Evolutionary conservation across 2,888 invertebrate genomes (phyloP).

Genomic region (Cataglyphis cursor): DNA sequence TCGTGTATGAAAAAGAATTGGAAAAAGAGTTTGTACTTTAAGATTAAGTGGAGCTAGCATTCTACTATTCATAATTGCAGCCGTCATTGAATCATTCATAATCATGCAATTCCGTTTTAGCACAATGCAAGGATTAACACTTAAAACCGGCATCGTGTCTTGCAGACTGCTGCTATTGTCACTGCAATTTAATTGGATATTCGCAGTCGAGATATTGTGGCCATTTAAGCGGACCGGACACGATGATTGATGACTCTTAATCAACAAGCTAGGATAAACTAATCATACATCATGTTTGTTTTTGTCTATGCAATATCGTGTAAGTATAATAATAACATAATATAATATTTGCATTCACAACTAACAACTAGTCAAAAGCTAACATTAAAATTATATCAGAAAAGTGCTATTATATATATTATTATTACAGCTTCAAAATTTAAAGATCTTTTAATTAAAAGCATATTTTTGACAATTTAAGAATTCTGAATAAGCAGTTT

Average conservation of each 20-base stretch:
- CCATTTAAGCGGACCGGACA: not conserved
- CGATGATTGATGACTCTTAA: conserved; percentile 30
- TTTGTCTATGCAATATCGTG: not conserved
- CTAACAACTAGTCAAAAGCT: not conserved
- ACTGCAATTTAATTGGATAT: conserved; percentile 39
- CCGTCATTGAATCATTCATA: conserved; percentile 44
- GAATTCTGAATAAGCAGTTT: not conserved
- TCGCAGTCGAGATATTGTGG: conserved; percentile 4
- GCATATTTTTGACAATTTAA: not conserved
- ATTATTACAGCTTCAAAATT: not conserved
- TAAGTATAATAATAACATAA: no score
- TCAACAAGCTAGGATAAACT: conserved; percentile 18
- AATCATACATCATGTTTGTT: conserved; percentile 14
- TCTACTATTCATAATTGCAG: conserved; percentile 22
- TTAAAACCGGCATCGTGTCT: conserved; percentile 17
- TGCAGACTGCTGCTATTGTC: conserved; percentile 28
- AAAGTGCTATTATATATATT: not conserved
- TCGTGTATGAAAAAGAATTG: not conserved
- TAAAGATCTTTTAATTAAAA: not conserved
- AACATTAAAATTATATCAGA: not conserved
- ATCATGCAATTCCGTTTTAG: conserved; percentile 13
- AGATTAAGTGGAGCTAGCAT: conserved; percentile 9
- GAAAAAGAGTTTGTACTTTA: not conserved
- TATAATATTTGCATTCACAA: not conserved
- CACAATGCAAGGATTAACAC: conserved; percentile 44